Base-by-base conservation (phyloP, 2,797 vertebrate species). In the Hephaestus fuliginosus region DNA sequence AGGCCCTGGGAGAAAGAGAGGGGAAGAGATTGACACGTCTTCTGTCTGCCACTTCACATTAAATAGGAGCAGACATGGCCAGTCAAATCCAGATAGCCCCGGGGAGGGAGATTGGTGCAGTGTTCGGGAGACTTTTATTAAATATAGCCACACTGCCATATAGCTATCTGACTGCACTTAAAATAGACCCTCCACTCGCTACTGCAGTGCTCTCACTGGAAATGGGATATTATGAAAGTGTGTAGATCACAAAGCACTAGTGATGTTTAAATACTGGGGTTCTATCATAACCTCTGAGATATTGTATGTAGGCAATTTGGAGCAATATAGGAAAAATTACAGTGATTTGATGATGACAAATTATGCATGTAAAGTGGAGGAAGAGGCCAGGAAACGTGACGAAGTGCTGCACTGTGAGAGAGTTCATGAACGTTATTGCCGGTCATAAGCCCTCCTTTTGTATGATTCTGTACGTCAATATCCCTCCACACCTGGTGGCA, bases 111-210 rank as follows among this genome's bases (percentile, higher is more conserved):
- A 91, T 87, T 89, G 88, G 86, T 81, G 86, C 86, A 86, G 86
- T 87, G 87, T 91, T 93, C 69, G 11, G 87, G 74, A 91, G 86
- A 91, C 86, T 94, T 89, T 92, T 93, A 92, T 91, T 91, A 93
- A 92, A 93, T 91, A 92, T 90, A 93, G 86, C 88, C 88, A 85
- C 83, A 65, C 72, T 83, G 89, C 91, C 86, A 88, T 89, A 91
- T 82, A 93, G 83, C 88, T 89, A 88, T 93, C 86, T 86, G 79
- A 84, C 87, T 91, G 84, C 84, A 86, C 91, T 94, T 91, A 92
- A 93, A 94, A 92, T 93, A 93, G 89, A 85, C 74, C 84, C 77
- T 86, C 80, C 72, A 65, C 85, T 85, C 17, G 43, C 79, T 71
- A 63, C 85, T 78, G 84, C 85, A 88, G 84, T 82, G 80, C 90